Evolutionary conservation across 2,797 vertebrate species (phyloP).

Genomic region (Anableps anableps): DNA sequence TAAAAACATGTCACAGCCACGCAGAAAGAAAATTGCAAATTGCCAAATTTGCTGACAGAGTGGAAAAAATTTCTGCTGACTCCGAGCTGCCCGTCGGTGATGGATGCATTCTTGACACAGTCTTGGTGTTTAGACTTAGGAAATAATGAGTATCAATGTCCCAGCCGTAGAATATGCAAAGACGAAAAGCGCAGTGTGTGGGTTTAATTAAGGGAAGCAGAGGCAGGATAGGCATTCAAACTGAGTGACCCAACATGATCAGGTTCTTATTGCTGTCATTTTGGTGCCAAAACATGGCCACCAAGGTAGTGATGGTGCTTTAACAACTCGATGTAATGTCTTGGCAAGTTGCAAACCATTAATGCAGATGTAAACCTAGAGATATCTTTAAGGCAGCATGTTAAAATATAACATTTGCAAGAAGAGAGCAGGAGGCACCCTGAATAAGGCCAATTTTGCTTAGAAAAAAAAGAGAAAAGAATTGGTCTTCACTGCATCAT

Average conservation of each 20-base stretch:
- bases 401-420: slow-evolving; percentile 30
- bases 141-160: slow-evolving; percentile 99
- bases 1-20: slow-evolving; percentile 92
- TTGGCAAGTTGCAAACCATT: slow-evolving; percentile 45
- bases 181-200: slow-evolving; percentile 90
- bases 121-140: slow-evolving; percentile 98
- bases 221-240: slow-evolving; percentile 88
- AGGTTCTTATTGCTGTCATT: slow-evolving; percentile 94
- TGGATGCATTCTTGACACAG: slow-evolving; percentile 99
- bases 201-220: slow-evolving; percentile 97
- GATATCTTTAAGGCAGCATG: slow-evolving; percentile 24
- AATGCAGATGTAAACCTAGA: slow-evolving; percentile 23
- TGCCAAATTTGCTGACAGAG: slow-evolving; percentile 94
- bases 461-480: slow-evolving; percentile 46
- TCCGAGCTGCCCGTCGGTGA: slow-evolving; percentile 88
- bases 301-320: slow-evolving; percentile 69
- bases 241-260: slow-evolving; percentile 97
- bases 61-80: slow-evolving; percentile 89
- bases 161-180: slow-evolving; percentile 96
- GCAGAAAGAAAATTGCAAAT: slow-evolving; percentile 93
- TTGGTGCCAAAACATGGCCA: slow-evolving; percentile 88
- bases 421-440: slow-evolving; percentile 16
- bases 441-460: slow-evolving; percentile 48
- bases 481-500: slow-evolving; percentile 70
- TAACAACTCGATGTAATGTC: slow-evolving; percentile 79